These are phyloP conservation scores for Didymodactylos carnosus DNA, from an alignment of 2,888 invertebrate species.

Conservation along the genomic window DNA sequence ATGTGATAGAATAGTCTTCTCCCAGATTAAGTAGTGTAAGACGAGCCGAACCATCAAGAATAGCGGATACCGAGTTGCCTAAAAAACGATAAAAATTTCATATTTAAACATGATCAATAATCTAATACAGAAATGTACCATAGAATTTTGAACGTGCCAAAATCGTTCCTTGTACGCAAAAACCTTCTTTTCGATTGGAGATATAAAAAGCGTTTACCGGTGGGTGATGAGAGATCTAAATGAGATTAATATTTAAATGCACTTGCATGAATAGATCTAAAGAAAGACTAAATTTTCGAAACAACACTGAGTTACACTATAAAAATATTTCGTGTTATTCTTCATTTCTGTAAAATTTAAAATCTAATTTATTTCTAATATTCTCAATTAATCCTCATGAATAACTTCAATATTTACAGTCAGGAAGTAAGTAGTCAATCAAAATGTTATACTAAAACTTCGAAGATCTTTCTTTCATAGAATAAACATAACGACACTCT, in stretches of 20 bases:
- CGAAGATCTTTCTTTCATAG: too few species aligned
- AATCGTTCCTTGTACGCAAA: constrained; percentile 68
- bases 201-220: constrained; percentile 79
- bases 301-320: too few species aligned
- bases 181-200: constrained; percentile 77
- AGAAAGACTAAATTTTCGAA: too few species aligned
- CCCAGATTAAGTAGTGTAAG: constrained; percentile 62
- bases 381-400: too few species aligned
- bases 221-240: constrained; percentile 69
- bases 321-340: too few species aligned
- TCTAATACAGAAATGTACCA: constrained; percentile 40
- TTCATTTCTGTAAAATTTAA: too few species aligned
- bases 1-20: constrained; percentile 67
- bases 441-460: too few species aligned
- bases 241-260: constrained; percentile 15
- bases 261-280: not conserved
- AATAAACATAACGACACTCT: too few species aligned
- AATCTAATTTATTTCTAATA: too few species aligned
- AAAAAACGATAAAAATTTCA: constrained; percentile 18
- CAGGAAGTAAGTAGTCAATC: too few species aligned
- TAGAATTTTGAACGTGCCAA: constrained; percentile 83
- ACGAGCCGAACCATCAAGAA: constrained; percentile 65
- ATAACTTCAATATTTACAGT: too few species aligned
- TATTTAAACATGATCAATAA: not conserved
- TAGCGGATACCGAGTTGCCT: constrained; percentile 78